A percentile compares a stretch with the other conserved stretches of the same genome.
These are phyloP conservation scores for Aproaerema taeniolella DNA, from an alignment of 2,888 invertebrate species.

Conservation along the genomic window DNA sequence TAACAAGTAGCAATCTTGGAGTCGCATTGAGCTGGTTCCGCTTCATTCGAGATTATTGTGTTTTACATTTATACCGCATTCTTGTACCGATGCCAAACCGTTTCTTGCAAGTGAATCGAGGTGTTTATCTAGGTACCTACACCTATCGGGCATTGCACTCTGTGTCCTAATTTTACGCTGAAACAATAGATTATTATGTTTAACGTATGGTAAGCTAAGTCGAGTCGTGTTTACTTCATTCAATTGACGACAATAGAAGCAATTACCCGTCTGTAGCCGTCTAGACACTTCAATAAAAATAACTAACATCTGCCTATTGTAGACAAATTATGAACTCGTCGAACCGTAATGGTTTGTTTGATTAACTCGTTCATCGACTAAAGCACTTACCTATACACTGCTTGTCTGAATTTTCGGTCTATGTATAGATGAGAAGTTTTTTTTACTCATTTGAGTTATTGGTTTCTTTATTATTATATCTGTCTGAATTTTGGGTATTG, in stretches of 20 bases:
- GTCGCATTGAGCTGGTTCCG: too few species aligned
- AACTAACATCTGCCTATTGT: constrained; percentile 6
- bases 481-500: too few species aligned
- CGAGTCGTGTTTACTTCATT: background rate
- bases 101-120: constrained; percentile 23
- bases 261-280: constrained; percentile 5
- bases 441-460: too few species aligned
- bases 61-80: constrained; percentile 30
- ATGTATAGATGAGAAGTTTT: too few species aligned
- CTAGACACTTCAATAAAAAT: constrained; percentile 10
- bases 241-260: constrained; percentile 1
- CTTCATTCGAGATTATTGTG: too few species aligned
- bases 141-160: constrained; percentile 43
- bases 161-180: constrained; percentile 34
- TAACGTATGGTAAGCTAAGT: background rate
- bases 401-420: too few species aligned
- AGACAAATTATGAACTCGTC: background rate
- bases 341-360: constrained; percentile 1
- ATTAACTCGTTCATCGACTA: constrained; percentile 6
- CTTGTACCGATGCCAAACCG: constrained; percentile 32
- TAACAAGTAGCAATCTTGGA: too few species aligned
- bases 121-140: constrained; percentile 26
- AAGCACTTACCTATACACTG: too few species aligned
- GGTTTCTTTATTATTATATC: too few species aligned
- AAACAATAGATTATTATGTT: constrained; percentile 20